These are phyloP conservation scores for Echinarachnius parma DNA, from an alignment of 53 echinoderm and acorn worm genomes.

Conservation along the genomic window DNA sequence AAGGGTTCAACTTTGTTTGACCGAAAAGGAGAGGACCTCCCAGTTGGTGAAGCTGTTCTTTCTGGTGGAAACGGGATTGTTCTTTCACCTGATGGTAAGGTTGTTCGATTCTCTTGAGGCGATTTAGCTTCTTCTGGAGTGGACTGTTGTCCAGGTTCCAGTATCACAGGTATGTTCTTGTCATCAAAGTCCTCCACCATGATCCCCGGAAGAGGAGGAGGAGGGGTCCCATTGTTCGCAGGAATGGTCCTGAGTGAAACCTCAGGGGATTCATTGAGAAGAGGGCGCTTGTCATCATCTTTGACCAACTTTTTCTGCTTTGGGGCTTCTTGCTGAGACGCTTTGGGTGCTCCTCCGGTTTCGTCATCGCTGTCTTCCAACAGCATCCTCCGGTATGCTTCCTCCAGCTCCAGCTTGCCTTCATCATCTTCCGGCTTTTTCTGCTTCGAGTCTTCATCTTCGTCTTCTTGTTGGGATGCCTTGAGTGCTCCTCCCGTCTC, in stretches of 20 bases:
- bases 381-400: not conserved
- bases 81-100: not conserved
- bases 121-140: not conserved
- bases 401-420: no score
- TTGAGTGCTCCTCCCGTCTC: not conserved
- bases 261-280: conserved; percentile 1
- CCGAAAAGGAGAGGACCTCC: conserved; percentile 19
- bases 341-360: not conserved
- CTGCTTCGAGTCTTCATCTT: not conserved
- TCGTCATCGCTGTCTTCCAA: not conserved
- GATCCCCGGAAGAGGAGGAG: conserved; percentile 4
- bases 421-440: conserved; percentile 5
- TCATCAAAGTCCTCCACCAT: conserved; percentile 15
- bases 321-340: not conserved
- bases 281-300: conserved; percentile 19
- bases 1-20: conserved; percentile 55
- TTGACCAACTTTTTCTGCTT: not conserved
- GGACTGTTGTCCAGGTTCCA: not conserved
- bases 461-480: not conserved
- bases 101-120: not conserved
- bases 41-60: conserved; percentile 5
- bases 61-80: not conserved
- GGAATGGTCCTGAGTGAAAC: conserved; percentile 5
- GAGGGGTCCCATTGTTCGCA: not conserved
- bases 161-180: not conserved